Evolutionary conservation across 2,888 invertebrate species (phyloP), one percentile per base, ranked within the genome.

Genomic region (Hybos culiciformis): DNA sequence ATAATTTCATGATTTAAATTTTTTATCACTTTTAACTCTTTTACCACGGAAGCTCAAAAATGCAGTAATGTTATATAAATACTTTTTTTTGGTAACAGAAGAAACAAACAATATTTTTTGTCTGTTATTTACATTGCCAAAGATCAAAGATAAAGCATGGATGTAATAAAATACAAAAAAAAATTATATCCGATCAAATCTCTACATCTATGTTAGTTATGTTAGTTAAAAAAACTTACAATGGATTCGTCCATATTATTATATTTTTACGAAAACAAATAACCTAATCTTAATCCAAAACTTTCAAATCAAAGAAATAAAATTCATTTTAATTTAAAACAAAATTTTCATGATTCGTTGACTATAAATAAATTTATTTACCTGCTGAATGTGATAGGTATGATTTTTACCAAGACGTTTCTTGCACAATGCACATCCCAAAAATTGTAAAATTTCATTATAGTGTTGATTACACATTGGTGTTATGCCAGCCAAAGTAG

Each of bases 391-490:
- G 53, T 78, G 77, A 61, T 82, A 82, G 56, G 83, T 75, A 58
- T 83, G 82, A 56, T 83, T 84, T 53, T 80, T 76, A 50, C 82
- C 80, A 55, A 86, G 69, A 39, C 81, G 72, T 12, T 85, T 72
- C 48, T 79, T 78, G 60, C 87, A 88, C 50, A 87, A 72, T 3
- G 76, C 78, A 63, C 87, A 88, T 3, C 78, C 77, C 66, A 83
- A 74, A 41, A 81, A 77, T 59, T 80, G 80, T 48, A 80, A 78
- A 29, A 87, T 73, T 48, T 73, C 71, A 18, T 76, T 70, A 62
- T 82, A 75, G 66, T 86, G 86, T 46, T 70, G 71, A 20, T 70
- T 74, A 61, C 86, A 83, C 46, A 82, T 70, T 46, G 80, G 79
- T 46, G 81, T 72, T 11, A 75, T 58, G 2, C 60, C 52, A 3